Evolutionary conservation across 2,797 vertebrate genomes (phyloP).

Genomic region (Eleutherodactylus coqui): DNA sequence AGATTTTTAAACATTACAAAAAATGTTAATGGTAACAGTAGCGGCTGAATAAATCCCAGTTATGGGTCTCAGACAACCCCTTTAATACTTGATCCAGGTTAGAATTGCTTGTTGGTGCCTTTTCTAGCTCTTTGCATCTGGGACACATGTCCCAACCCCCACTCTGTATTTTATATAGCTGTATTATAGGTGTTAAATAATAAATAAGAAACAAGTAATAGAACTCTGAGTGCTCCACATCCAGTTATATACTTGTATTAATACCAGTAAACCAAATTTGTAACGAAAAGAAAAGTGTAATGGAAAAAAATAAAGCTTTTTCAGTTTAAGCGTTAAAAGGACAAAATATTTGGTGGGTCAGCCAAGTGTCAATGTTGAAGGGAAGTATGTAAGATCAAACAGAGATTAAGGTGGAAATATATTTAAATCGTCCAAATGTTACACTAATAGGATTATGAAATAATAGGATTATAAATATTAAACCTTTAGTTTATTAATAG

Average conservation of each 20-base stretch:
- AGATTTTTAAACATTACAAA: too few species aligned
- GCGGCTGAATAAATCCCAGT: too few species aligned
- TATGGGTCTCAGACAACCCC: too few species aligned
- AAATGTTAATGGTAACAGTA: too few species aligned
- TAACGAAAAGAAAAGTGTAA: not conserved
- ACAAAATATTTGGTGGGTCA: constrained; percentile 83
- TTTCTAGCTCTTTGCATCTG: too few species aligned
- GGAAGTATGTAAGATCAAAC: constrained; percentile 79
- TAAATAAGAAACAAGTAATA: too few species aligned
- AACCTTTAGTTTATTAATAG: constrained; percentile 67
- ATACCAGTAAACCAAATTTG: constrained; percentile 10
- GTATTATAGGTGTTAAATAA: too few species aligned
- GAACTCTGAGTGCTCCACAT: not conserved
- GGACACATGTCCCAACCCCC: too few species aligned
- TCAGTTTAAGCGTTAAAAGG: constrained; percentile 67
- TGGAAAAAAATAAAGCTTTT: constrained; percentile 30
- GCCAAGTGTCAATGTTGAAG: constrained; percentile 82
- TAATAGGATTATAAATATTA: constrained; percentile 80
- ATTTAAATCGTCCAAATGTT: constrained; percentile 88
- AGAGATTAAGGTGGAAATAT: constrained; percentile 89
- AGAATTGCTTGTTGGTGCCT: too few species aligned
- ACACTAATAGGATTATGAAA: constrained; percentile 92
- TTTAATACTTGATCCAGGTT: too few species aligned
- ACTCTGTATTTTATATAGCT: too few species aligned
- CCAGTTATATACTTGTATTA: constrained; percentile 4